Base-by-base conservation (phyloP, 2,113 vertebrate species). In the Cisticola juncidis region DNA sequence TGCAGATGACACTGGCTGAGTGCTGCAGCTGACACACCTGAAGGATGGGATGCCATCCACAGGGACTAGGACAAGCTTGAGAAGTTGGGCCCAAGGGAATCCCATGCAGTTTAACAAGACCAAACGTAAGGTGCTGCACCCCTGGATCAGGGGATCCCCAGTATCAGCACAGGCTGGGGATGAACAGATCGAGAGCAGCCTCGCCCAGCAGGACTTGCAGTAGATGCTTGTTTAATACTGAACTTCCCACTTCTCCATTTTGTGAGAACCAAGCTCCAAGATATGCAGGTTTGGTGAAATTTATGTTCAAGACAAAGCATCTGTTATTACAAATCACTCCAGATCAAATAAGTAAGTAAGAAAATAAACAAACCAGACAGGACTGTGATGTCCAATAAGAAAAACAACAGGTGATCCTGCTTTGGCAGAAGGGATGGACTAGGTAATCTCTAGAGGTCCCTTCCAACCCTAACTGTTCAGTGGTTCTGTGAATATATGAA, bases 61-160 rank as follows among this genome's bases (percentile, higher is more conserved):
- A 78, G 31, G 12, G 20, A 73, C 9, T 11, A 35, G 9, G 15
- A 60, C 21, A 83, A 62, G 8, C 58, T 64, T 1, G 2, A 81
- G 14, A 71, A 45, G 31, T 21, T 36, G 22, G 12, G 25, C 4
- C 35, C 6, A 3, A 6, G 38, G 35, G 35, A 56, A 56, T 13
- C 9, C 35, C 7, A 8, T 10, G 18, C 38, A 23, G 29, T 64
- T 72, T 24, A 54, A 80, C 22, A 64, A 33, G 47, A 28, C 6
- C 66, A 82, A 77, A 29, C 8, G 14, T 29, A 87, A 58, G 9
- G 14, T 53, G n/a, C 56, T 70, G 22, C 28, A 57, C 20, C 7
- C 20, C 7, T 64, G 53, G 14, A 12, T 45, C 2, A 2, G 24
- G 6, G 22, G 23, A 60, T 1, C 15, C 14, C 29, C 1, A 1